These are phyloP conservation scores for Cottus gobio DNA, from an alignment of 2,113 vertebrate genomes.

Conservation along the genomic window DNA sequence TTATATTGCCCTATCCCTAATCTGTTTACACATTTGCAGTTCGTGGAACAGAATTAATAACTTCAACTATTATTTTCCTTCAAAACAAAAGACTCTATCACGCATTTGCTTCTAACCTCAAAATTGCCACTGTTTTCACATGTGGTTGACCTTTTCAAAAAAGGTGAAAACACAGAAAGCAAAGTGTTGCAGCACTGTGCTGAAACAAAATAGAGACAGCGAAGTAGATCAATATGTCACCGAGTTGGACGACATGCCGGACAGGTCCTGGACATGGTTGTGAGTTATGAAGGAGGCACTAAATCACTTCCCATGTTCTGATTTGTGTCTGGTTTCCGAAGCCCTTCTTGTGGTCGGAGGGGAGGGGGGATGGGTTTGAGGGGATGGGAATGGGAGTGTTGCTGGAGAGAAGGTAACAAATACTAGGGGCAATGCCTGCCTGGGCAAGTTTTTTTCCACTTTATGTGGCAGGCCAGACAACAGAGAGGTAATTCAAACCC, in stretches of 20 bases:
- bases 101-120: constrained; percentile 18
- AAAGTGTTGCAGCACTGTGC: constrained; percentile 19
- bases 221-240: constrained; percentile 79
- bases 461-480: constrained; percentile 74
- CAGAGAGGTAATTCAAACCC: constrained; percentile 79
- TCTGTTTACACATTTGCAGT: neutral
- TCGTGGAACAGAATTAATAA: neutral
- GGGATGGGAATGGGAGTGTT: constrained; percentile 59
- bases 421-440: constrained; percentile 71
- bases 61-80: neutral
- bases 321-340: constrained; percentile 80
- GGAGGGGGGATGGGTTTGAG: constrained; percentile 15
- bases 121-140: constrained; percentile 26
- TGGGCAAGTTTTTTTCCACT: constrained; percentile 62
- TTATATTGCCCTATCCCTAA: neutral
- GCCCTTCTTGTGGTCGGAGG: constrained; percentile 67
- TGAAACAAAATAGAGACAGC: constrained; percentile 72
- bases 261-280: constrained; percentile 75
- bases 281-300: constrained; percentile 79
- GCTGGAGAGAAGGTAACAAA: constrained; percentile 62
- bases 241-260: constrained; percentile 71
- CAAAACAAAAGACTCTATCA: constrained; percentile 1
- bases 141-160: constrained; percentile 30
- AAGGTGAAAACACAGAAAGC: constrained; percentile 29
- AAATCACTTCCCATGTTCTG: constrained; percentile 81